Conservation (phyloP, 2,888 invertebrate species). For the Geotrupes spiniger region DNA sequence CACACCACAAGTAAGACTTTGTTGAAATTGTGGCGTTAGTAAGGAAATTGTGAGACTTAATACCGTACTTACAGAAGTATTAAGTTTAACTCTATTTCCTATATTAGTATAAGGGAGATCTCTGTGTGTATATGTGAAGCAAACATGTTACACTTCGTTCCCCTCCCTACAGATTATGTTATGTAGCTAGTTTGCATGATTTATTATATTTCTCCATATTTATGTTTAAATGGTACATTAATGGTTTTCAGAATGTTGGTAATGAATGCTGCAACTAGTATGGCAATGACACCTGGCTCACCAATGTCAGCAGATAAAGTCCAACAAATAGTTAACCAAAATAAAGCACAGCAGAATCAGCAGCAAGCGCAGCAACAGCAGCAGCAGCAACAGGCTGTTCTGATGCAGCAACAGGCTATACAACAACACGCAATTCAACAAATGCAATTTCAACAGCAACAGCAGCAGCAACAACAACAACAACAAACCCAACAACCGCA, state of each 20-base stretch:
- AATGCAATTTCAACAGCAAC: constrained; percentile 41
- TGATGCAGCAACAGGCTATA: constrained; percentile 24
- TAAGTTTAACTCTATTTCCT: too few species aligned
- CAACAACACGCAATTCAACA: constrained; percentile 40
- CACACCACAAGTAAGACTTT: constrained; percentile 53
- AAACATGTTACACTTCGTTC: constrained; percentile 32
- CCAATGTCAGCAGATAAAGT: constrained; percentile 58
- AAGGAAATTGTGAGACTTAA: too few species aligned
- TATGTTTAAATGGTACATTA: too few species aligned
- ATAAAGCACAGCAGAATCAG: constrained; percentile 53
- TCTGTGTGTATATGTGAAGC: constrained; percentile 29
- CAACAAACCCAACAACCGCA: constrained; percentile 50
- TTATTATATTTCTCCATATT: too few species aligned
- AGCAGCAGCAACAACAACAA: too few species aligned
- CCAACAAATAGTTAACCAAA: constrained; percentile 51
- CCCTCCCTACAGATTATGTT: constrained; percentile 4
- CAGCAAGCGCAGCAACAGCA: constrained; percentile 52
- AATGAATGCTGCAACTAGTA: constrained; percentile 59
- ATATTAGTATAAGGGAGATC: constrained; percentile 27
- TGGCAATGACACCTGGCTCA: constrained; percentile 57
- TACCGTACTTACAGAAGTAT: too few species aligned
- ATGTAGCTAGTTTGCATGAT: not conserved
- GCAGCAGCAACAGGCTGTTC: constrained; percentile 25
- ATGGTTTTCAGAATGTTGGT: constrained; percentile 53
- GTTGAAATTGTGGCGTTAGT: not conserved